Evolutionary conservation across 2,113 vertebrate species (phyloP).

Genomic region (Phoxinus phoxinus): DNA sequence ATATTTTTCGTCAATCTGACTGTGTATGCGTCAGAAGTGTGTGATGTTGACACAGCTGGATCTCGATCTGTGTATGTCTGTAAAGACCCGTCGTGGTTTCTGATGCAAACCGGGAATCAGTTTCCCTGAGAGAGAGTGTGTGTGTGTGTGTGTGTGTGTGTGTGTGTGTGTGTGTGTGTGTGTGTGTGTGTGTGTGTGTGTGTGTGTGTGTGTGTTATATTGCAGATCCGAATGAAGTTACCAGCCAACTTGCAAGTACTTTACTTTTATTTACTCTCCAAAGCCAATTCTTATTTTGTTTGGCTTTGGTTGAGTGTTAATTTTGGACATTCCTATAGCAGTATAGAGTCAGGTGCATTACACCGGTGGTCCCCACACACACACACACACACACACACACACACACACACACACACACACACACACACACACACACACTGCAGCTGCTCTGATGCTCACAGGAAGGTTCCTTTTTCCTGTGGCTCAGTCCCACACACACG

Average conservation of each 20-base stretch:
- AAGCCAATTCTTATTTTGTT: background rate
- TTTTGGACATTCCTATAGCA: background rate
- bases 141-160: too few species aligned
- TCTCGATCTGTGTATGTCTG: background rate
- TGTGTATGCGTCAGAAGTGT: background rate
- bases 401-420: background rate
- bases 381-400: background rate
- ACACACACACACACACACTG: background rate
- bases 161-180: too few species aligned
- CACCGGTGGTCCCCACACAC: background rate
- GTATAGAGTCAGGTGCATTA: background rate
- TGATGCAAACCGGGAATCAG: background rate
- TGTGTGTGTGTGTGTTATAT: background rate
- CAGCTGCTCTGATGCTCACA: too few species aligned
- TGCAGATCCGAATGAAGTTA: background rate
- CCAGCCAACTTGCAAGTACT: background rate
- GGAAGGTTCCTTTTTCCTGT: too few species aligned
- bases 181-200: too few species aligned
- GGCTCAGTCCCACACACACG: background rate
- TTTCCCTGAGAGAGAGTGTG: background rate
- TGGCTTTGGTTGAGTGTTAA: background rate
- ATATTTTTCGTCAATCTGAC: background rate
- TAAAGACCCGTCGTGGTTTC: background rate
- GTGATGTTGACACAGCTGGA: constrained; percentile 8
- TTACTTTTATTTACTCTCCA: background rate